Evolutionary conservation across 2,113 vertebrate species (phyloP).

Genomic region (Cettia cetti): DNA sequence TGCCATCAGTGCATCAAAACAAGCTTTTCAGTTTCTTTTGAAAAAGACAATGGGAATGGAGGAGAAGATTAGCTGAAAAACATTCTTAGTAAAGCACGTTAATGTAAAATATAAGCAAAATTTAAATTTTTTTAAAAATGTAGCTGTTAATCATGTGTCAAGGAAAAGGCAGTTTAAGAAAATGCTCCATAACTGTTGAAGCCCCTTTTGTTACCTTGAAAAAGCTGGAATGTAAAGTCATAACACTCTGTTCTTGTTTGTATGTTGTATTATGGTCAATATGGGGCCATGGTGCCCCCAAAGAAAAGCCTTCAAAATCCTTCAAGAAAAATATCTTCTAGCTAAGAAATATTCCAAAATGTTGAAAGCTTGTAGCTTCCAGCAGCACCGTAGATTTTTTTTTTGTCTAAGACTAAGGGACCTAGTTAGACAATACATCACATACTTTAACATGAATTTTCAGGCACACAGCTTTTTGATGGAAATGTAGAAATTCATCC

Average conservation of each 20-base stretch:
- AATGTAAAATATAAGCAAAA: neutral
- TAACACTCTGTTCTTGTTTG: neutral
- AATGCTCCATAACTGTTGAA: neutral
- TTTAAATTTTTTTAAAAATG: neutral
- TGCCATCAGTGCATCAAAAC: neutral
- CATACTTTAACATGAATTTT: neutral
- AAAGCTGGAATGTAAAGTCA: neutral
- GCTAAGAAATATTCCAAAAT: neutral
- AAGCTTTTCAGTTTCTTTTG: neutral
- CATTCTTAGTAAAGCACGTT: neutral
- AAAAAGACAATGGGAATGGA: neutral
- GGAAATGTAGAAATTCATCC: neutral
- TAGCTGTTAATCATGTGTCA: neutral
- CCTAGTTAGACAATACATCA: neutral
- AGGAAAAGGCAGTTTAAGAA: neutral
- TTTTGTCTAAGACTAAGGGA: neutral
- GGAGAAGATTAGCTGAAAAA: neutral
- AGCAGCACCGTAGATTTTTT: fast-evolving
- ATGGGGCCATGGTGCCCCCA: fast-evolving
- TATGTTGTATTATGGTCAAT: neutral
- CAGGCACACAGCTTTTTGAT: neutral
- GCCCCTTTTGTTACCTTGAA: neutral
- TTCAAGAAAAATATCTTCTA: neutral
- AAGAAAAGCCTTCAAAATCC: neutral
- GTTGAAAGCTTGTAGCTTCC: neutral